Evolutionary conservation across 2,888 invertebrate species (phyloP), one percentile per base, ranked within the genome.

Genomic region (Emmelina monodactyla): DNA sequence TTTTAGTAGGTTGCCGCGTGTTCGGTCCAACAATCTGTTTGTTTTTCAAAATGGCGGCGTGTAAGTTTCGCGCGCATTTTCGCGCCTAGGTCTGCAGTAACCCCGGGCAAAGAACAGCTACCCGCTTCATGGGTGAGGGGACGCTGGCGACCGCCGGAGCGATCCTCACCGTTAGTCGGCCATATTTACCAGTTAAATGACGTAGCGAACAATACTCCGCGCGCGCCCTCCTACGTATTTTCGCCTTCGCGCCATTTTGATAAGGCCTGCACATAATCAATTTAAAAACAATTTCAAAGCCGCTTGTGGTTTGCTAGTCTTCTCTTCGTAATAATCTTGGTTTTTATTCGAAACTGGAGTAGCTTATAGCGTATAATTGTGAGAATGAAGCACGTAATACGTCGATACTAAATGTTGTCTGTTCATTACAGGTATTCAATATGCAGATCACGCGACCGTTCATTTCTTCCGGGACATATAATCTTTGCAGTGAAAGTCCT

Each of bases 131-230:
- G 29, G 29, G 29, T 29, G 29, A 29, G 13, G 12, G 29, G 12
- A 12, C 29, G 14, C 12, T 12, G 28, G 7, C 29, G 29, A 11
- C n/a, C n/a, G 9, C 25, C 25, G 14, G 13, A 29, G 13, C 29
- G 29, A 13, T 29, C 12, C 13, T 13, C 11, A 9, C n/a, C n/a
- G n/a, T n/a, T n/a, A n/a, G n/a, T n/a, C n/a, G 29, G 29, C 29
- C 29, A 29, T 29, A 29, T 29, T 14, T 29, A 29, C 29, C 29
- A 29, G 29, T 13, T 29, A 13, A 29, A 29, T 29, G 29, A 29
- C 29, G 12, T 12, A 25, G 25, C 25, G 12, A 7, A 29, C 29
- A 29, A 29, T 29, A 14, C 12, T 13, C 29, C 29, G 29, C 13
- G 13, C 25, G 25, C 25, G 25, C 25, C n/a, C 25, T 25, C 6